Evolutionary conservation across 2,888 invertebrate species (phyloP), one percentile per base, ranked within the genome.

Genomic region (Hirtodrosophila histrioides): DNA sequence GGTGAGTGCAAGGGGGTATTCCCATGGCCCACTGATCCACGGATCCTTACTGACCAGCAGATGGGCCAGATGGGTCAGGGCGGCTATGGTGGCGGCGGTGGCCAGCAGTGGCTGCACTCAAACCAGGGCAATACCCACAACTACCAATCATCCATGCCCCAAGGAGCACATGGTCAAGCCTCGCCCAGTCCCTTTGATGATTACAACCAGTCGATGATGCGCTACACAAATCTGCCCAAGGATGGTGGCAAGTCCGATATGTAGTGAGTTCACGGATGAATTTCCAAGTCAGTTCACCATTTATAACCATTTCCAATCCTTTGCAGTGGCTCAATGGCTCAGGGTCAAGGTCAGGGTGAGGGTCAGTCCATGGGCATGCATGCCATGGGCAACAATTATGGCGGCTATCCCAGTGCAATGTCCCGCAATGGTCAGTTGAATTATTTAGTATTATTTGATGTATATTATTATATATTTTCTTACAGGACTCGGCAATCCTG

Each of bases 71-170:
- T 64, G 70, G 12, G 50, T 36, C 5, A 37, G 5, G 51, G 55
- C 9, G 11, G 57, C 35, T 55, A 44, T 24, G 37, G 67, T 36
- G 17, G 24, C 11, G 69, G 67, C 7, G 65, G 56, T 4, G 83
- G 80, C 1, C 69, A 62, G 0, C 82, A 86, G 45, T 83, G 82
- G 82, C 10, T 83, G 9, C 82, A 83, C 58, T 83, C 82, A 0
- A 83, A 79, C 12, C 88, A 82, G 49, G 46, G 9, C 0, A 56
- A 66, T 12, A 33, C 11, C 17, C 58, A 44, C 0, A 35, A 53
- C 12, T 64, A 56, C 10, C 53, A 65, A 27, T 44, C 48, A 2
- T 3, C 60, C 10, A 66, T 66, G 51, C 36, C 4, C 3, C 50
- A 24, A 37, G 36, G 12, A 37, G 36, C 11, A 5, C 61, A 10